Percentiles rank a stretch among this genome's conserved stretches.
phyloP scores from a whole-genome alignment of 2,888 invertebrate genomes.

The Cryptus armator region DNA sequence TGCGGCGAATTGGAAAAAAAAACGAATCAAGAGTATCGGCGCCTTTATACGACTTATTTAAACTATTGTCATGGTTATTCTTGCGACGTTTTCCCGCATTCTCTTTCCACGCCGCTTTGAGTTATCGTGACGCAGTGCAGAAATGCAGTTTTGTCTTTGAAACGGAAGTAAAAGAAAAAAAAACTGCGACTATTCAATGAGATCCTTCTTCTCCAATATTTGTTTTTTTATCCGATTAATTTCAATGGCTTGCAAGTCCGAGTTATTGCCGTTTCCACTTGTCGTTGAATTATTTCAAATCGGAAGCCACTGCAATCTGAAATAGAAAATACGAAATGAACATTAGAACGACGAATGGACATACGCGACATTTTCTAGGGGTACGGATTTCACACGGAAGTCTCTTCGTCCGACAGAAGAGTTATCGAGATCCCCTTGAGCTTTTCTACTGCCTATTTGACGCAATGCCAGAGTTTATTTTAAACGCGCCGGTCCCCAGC shows the following conservation, averaged over 20 bases:
- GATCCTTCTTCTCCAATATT: slow-evolving; percentile 42
- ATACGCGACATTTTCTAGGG: neutral
- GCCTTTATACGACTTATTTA: slow-evolving; percentile 42
- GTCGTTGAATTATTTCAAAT: neutral
- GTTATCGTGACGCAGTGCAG: slow-evolving; percentile 28
- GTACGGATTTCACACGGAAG: neutral
- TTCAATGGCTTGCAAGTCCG: slow-evolving; percentile 29
- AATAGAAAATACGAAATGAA: slow-evolving; percentile 25
- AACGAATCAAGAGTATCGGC: slow-evolving; percentile 26
- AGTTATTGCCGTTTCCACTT: slow-evolving; percentile 23
- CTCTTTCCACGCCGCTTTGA: neutral
- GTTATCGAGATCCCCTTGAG: slow-evolving; percentile 7
- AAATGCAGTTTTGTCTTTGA: slow-evolving; percentile 28
- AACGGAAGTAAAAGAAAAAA: slow-evolving; percentile 1
- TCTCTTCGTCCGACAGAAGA: neutral
- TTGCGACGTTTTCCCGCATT: neutral
- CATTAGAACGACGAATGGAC: slow-evolving; percentile 9
- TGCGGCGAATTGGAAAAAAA: slow-evolving; percentile 12
- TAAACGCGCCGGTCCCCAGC: slow-evolving; percentile 22
- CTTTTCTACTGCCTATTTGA: slow-evolving; percentile 26
- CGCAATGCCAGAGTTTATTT: slow-evolving; percentile 61
- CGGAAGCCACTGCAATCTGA: slow-evolving; percentile 31
- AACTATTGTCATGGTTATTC: slow-evolving; percentile 66
- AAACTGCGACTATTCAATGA: neutral
- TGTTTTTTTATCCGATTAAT: slow-evolving; percentile 38